These are phyloP conservation scores for Caenorhabditis inopinata DNA, from an alignment of 1,140 invertebrate species.

Conservation along the genomic window DNA sequence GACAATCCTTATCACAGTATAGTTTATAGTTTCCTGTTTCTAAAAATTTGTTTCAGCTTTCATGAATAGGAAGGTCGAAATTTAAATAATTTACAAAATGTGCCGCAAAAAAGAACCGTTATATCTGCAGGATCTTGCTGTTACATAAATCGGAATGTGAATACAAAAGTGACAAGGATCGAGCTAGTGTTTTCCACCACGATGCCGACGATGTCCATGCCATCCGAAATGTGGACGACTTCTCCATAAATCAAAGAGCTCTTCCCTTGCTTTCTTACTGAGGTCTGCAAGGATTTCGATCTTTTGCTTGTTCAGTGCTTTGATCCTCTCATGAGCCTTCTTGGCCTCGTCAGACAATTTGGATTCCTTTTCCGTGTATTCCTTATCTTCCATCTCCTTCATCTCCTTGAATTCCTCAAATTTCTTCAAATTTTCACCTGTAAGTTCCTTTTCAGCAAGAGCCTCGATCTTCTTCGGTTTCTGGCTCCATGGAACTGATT, in stretches of 20 bases:
- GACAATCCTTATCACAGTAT: no score
- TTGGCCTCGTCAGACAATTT: slow-evolving; percentile 41
- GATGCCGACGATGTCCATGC: no score
- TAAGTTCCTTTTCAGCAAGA: slow-evolving; percentile 38
- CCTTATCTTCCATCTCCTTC: not conserved
- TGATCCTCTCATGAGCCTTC: slow-evolving; percentile 36
- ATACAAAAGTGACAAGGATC: not conserved
- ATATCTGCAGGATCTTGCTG: no score
- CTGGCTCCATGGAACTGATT: slow-evolving; percentile 1
- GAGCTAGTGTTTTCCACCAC: slow-evolving; percentile 24
- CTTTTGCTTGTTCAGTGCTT: slow-evolving; percentile 38
- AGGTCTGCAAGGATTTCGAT: slow-evolving; percentile 4
- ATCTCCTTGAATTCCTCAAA: slow-evolving; percentile 40
- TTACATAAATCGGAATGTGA: no score
- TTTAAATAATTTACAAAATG: no score
- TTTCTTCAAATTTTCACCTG: slow-evolving; percentile 32
- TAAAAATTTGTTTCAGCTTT: no score
- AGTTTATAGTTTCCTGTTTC: no score
- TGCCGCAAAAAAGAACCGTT: no score
- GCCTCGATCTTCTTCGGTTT: slow-evolving; percentile 38
- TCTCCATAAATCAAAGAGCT: slow-evolving; percentile 37
- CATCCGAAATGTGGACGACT: slow-evolving; percentile 15
- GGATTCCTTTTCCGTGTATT: slow-evolving; percentile 35
- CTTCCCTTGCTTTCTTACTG: slow-evolving; percentile 14
- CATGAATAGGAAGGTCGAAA: no score